These are phyloP conservation scores for Atlantisia rogersi DNA, from an alignment of 2,113 vertebrate species.

Conservation along the genomic window DNA sequence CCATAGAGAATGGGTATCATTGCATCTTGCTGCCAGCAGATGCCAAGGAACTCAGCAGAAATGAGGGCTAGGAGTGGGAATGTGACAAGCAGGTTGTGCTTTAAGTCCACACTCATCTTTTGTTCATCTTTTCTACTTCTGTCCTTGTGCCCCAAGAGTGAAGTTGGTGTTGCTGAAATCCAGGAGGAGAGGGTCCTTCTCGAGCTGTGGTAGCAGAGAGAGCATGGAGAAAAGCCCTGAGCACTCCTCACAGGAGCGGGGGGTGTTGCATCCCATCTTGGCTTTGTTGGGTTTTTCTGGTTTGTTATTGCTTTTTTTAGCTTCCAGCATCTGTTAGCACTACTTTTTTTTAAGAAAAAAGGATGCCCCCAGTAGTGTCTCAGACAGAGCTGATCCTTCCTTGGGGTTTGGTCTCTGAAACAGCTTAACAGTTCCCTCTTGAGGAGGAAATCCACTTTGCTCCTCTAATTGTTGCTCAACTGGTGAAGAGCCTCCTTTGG, in stretches of 20 bases:
- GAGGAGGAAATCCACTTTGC: background rate
- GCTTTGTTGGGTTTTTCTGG: background rate
- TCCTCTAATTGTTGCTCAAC: background rate
- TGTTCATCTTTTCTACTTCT: background rate
- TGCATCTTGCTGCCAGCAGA: background rate
- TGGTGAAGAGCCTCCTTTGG: background rate
- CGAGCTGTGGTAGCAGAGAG: background rate
- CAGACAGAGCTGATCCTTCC: background rate
- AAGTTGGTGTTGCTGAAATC: background rate
- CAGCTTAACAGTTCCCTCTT: constrained; percentile 11
- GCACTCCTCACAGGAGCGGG: background rate
- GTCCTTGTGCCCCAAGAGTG: background rate
- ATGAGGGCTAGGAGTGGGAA: background rate
- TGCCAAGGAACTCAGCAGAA: background rate
- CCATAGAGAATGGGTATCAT: background rate
- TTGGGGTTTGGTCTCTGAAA: background rate
- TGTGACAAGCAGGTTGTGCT: background rate
- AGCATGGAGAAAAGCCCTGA: background rate
- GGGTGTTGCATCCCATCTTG: background rate
- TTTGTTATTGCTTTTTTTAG: background rate
- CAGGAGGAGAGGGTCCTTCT: background rate
- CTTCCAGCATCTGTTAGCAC: background rate
- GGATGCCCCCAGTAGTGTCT: background rate
- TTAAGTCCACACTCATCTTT: background rate
- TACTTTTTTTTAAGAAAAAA: background rate